These are phyloP conservation scores for Maconellicoccus hirsutus DNA, from an alignment of 1,140 invertebrate species.

Conservation along the genomic window DNA sequence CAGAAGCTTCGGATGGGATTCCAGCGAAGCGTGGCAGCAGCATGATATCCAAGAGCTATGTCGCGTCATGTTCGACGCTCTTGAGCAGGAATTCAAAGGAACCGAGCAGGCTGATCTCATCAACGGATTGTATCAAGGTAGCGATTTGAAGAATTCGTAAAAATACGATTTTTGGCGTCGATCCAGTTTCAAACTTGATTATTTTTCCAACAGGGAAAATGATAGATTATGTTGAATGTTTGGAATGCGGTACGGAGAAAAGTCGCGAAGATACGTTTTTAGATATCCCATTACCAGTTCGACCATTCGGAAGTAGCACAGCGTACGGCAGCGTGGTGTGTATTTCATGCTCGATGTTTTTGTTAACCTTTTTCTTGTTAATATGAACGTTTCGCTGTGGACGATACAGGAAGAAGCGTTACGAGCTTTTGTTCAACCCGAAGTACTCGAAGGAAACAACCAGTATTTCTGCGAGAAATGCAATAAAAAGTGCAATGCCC, in stretches of 20 bases:
- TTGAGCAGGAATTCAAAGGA: slow-evolving; percentile 75
- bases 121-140: slow-evolving; percentile 60
- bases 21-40: slow-evolving; percentile 81
- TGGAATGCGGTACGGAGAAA: slow-evolving; percentile 77
- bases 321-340: slow-evolving; percentile 70
- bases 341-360: slow-evolving; percentile 20
- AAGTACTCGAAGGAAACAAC: slow-evolving; percentile 74
- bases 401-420: slow-evolving; percentile 64
- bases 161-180: too few species aligned
- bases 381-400: neutral
- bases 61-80: slow-evolving; percentile 82
- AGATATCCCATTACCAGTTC: slow-evolving; percentile 78
- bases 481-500: slow-evolving; percentile 78
- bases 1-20: slow-evolving; percentile 83
- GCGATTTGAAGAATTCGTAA: too few species aligned
- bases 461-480: slow-evolving; percentile 85
- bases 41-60: slow-evolving; percentile 88
- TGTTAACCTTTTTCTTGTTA: slow-evolving; percentile 21
- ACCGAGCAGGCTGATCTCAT: slow-evolving; percentile 75
- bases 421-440: slow-evolving; percentile 71
- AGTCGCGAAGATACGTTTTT: slow-evolving; percentile 72
- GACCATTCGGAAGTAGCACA: slow-evolving; percentile 65
- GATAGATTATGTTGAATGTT: slow-evolving; percentile 85
- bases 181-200: neutral
- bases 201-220: slow-evolving; percentile 52